Evolutionary conservation across 2,888 invertebrate genomes (phyloP).

Genomic region (Crepidodera aurea): DNA sequence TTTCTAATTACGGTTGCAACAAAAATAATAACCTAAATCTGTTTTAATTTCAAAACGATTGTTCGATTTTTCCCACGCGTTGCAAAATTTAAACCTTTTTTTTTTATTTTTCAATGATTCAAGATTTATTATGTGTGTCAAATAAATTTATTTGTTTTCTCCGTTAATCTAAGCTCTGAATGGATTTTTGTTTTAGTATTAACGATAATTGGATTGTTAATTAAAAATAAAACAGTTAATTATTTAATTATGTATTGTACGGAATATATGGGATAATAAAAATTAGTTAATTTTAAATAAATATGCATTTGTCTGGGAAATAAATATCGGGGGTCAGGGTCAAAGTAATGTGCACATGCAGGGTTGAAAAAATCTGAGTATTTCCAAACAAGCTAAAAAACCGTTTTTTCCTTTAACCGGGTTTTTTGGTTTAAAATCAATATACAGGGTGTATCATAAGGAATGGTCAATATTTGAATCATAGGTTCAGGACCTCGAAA

Average conservation of each 20-base stretch:
- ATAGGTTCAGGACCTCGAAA: no score
- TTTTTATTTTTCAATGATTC: background rate
- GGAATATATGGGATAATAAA: background rate
- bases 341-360: no score
- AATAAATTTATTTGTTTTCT: slow-evolving; percentile 4
- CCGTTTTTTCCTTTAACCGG: no score
- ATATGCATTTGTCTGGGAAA: background rate
- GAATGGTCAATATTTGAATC: no score
- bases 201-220: slow-evolving; percentile 1
- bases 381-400: no score
- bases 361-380: no score
- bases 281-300: background rate
- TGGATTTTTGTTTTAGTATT: background rate
- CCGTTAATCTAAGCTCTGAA: slow-evolving; percentile 3
- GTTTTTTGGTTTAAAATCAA: no score
- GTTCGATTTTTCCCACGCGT: slow-evolving; percentile 45
- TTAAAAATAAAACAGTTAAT: slow-evolving; percentile 9
- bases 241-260: slow-evolving; percentile 15
- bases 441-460: no score
- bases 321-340: background rate
- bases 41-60: slow-evolving; percentile 46
- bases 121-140: slow-evolving; percentile 5
- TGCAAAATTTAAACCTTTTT: slow-evolving; percentile 35
- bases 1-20: slow-evolving; percentile 1
- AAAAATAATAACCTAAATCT: slow-evolving; percentile 43